phyloP scores from a whole-genome alignment of 2,888 invertebrate genomes.

The Amiota communis region DNA sequence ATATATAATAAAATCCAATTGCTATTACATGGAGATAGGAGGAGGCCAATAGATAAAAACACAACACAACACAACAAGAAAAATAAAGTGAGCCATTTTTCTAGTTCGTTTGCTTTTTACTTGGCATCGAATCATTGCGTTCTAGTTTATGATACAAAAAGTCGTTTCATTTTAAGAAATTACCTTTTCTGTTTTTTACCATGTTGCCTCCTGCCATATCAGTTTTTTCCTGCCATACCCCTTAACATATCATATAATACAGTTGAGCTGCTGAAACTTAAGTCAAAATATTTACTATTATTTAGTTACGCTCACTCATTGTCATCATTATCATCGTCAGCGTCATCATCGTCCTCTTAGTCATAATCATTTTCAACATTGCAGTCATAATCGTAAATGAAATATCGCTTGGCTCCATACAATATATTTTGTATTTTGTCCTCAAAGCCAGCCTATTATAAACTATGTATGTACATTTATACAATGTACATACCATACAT shows the following conservation, averaged over 20 bases:
- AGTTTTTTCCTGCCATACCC: too few relatives aligned
- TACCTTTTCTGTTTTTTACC: not conserved
- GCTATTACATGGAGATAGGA: too few relatives aligned
- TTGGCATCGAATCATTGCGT: not conserved
- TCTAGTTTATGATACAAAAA: not conserved
- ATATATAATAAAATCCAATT: not conserved
- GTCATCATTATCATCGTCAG: not conserved
- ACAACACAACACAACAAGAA: too few relatives aligned
- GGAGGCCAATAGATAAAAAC: too few relatives aligned
- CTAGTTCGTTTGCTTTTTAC: slow-evolving; percentile 2
- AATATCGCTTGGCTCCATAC: not conserved
- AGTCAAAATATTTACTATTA: not conserved
- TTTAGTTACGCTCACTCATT: not conserved
- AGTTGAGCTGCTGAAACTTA: too few relatives aligned
- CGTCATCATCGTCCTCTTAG: not conserved
- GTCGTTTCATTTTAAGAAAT: not conserved
- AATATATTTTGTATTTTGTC: too few relatives aligned
- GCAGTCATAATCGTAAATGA: not conserved
- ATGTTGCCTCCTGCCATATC: not conserved
- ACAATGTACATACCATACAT: too few relatives aligned
- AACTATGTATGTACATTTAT: too few relatives aligned
- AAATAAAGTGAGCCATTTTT: not conserved
- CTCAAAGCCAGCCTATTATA: not conserved
- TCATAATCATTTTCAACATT: not conserved
- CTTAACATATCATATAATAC: too few relatives aligned